Conservation (phyloP, 2,113 vertebrate genomes). For the Microcebus tavaratra region DNA sequence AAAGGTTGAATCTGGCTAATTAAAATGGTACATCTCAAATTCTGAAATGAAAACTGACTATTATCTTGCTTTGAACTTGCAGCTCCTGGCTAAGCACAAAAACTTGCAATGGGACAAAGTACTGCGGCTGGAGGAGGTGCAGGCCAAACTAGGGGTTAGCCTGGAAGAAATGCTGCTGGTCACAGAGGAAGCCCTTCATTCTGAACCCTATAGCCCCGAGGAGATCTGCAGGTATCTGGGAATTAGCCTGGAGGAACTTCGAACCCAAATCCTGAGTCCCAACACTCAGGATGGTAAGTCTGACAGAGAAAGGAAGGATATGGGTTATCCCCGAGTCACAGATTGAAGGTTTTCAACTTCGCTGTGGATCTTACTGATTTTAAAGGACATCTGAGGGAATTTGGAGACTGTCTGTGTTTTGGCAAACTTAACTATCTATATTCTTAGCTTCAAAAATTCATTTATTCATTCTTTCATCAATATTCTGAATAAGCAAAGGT, state of each 20-base stretch:
- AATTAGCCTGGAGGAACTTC: conserved; percentile 89
- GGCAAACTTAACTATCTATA: background rate
- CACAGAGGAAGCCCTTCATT: conserved; percentile 91
- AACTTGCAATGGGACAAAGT: conserved; percentile 84
- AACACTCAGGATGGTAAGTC: conserved; percentile 93
- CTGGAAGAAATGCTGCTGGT: conserved; percentile 93
- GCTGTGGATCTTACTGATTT: background rate
- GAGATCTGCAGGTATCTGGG: conserved; percentile 92
- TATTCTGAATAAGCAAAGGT: background rate
- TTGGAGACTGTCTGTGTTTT: conserved; percentile 23
- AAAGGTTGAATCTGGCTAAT: conserved; percentile 34
- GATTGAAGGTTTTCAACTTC: background rate
- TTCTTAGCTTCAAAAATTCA: conserved; percentile 6
- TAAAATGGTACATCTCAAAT: background rate
- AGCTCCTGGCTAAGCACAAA: conserved; percentile 88
- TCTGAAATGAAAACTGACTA: conserved; percentile 60
- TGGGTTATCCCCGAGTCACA: too few relatives aligned
- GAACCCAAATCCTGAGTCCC: conserved; percentile 87
- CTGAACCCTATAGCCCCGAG: conserved; percentile 91
- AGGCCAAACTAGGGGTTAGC: conserved; percentile 86
- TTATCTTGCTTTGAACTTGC: conserved; percentile 63
- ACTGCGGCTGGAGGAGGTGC: conserved; percentile 91
- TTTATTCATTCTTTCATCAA: background rate
- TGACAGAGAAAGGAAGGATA: background rate
- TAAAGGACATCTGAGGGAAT: background rate